These are phyloP conservation scores for Orientallactaga bullata DNA, from an alignment of 2,113 vertebrate species.

Conservation along the genomic window DNA sequence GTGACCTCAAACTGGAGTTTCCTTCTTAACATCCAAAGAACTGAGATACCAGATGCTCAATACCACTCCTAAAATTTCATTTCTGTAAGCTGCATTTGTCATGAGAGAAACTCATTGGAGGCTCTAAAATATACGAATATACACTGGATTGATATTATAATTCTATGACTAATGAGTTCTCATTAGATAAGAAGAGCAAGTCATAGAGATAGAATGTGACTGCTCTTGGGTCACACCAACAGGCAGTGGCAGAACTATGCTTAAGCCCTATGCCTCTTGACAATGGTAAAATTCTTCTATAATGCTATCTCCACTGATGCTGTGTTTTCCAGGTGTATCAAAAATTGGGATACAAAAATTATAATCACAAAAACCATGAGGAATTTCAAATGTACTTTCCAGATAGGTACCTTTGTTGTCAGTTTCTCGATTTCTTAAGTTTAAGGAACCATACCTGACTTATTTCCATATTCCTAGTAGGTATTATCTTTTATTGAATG, in stretches of 20 bases:
- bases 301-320: not conserved
- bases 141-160: not conserved
- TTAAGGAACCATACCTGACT: not conserved
- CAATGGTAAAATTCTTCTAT: not conserved
- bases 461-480: not conserved
- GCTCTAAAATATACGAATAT: not conserved
- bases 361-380: not conserved
- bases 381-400: not conserved
- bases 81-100: not conserved
- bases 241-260: not conserved
- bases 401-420: not conserved
- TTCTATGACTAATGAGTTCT: not conserved
- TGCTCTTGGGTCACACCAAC: not conserved
- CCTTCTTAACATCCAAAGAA: not conserved
- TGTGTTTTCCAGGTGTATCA: not conserved
- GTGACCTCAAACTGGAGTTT: not conserved
- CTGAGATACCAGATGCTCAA: too few species aligned
- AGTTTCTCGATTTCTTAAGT: not conserved
- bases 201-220: not conserved
- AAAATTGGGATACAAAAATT: not conserved
- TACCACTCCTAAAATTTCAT: not conserved
- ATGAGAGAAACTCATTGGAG: not conserved
- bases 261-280: not conserved
- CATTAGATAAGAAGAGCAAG: not conserved
- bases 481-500: not conserved